Base-by-base conservation (phyloP, 2,113 vertebrate species). In the Rhineura floridana region DNA sequence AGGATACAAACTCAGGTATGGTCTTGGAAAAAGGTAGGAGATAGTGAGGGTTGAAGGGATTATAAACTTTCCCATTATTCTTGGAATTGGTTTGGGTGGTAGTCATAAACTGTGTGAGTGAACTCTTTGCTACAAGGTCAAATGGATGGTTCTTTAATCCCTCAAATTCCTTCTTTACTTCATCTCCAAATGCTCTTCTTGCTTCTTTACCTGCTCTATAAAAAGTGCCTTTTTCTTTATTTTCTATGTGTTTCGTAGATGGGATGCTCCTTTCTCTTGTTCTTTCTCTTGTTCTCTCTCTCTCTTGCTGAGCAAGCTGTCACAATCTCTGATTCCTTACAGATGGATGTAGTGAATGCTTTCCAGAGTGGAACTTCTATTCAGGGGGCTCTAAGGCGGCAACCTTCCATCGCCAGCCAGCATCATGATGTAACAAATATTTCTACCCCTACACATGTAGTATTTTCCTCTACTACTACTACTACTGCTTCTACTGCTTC, bases 401-500 rank as follows among this genome's bases (percentile, higher is more conserved):
- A 99, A 98, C 98, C 99, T 97, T 99, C 99, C 98, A 99, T 98
- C 98, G 98, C 98, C 98, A 99, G 99, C 98, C 99, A 99, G 97
- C 99, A 99, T 97, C 99, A 99, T 98, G 99, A 99, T 99, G 99
- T 99, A 99, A 99, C 99, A 99, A 99, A 99, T 99, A 98, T 99
- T 99, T 99, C 99, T 99, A 99, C 99, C 99, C 99, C 99, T 99
- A 98, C 99, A 99, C 99, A 99, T 99, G 99, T 99, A 99, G 99
- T 98, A 98, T 99, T 99, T 98, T 98, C 99, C 98, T 98, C 98
- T 98, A 97, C 98, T 98, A 97, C 98, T 98, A 98, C 98, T 97
- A 98, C 98, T 99, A 98, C 98, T 98, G 97, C 98, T 98, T 97
- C 98, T 98, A 98, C 98, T 97, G 98, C 98, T 99, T 98, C 99